Evolutionary conservation across 2,797 vertebrate species (phyloP).

Genomic region (Hozukius guyotensis): DNA sequence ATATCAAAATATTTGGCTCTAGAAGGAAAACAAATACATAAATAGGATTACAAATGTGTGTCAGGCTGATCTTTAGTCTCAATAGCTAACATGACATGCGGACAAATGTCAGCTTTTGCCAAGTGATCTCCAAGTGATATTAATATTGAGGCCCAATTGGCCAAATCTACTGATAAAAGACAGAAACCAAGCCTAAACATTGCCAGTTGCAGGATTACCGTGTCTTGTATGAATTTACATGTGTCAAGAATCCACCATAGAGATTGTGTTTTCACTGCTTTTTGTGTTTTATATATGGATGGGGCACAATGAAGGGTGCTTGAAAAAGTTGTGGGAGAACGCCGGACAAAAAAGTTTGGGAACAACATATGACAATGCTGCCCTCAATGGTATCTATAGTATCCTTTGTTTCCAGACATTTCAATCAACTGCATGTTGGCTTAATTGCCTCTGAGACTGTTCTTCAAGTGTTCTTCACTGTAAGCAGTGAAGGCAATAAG

Average conservation of each 20-base stretch:
- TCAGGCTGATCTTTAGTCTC: neutral
- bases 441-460: neutral
- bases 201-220: neutral
- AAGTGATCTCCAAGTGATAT: neutral
- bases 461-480: neutral
- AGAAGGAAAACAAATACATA: neutral
- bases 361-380: neutral
- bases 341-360: neutral
- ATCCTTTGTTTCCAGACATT: neutral
- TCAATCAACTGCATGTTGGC: neutral
- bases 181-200: neutral
- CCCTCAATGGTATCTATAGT: neutral
- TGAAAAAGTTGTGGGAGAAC: neutral
- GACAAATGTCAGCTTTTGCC: neutral
- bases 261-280: rapidly evolving
- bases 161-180: neutral
- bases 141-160: neutral
- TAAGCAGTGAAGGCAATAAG: neutral
- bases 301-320: neutral
- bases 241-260: neutral
- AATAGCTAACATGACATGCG: neutral
- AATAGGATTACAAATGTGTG: neutral
- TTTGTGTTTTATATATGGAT: neutral
- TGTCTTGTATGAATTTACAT: neutral
- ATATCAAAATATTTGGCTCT: too few relatives aligned